phyloP scores from a whole-genome alignment of 2,888 invertebrate species.

The Volucella inanis region DNA sequence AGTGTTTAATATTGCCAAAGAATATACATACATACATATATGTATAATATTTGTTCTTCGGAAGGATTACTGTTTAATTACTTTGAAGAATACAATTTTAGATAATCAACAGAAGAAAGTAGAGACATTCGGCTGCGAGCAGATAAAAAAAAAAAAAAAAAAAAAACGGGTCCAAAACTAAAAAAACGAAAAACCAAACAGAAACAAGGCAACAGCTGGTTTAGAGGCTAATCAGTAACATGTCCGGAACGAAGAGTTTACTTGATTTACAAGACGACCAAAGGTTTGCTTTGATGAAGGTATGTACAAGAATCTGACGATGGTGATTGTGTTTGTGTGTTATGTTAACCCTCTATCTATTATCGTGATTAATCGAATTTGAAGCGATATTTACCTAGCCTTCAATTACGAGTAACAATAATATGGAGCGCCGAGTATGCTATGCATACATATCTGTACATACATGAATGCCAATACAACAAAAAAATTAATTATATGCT shows the following conservation, averaged over 20 bases:
- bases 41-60: too few species aligned
- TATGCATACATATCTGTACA: background rate
- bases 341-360: background rate
- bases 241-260: slow-evolving; percentile 50
- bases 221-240: slow-evolving; percentile 20
- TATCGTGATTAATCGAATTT: slow-evolving; percentile 34
- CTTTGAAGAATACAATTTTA: too few species aligned
- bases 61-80: too few species aligned
- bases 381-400: slow-evolving; percentile 15
- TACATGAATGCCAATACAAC: background rate
- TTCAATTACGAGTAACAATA: slow-evolving; percentile 2
- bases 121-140: slow-evolving; percentile 28
- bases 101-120: too few species aligned
- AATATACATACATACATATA: slow-evolving; percentile 2
- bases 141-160: too few species aligned
- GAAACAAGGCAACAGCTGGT: slow-evolving; percentile 5
- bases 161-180: too few species aligned
- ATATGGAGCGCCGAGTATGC: too few species aligned
- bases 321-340: background rate
- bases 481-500: slow-evolving; percentile 4
- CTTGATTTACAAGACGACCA: slow-evolving; percentile 85
- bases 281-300: slow-evolving; percentile 91
- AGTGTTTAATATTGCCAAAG: slow-evolving; percentile 27
- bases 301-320: slow-evolving; percentile 80
- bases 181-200: slow-evolving; percentile 20